phyloP scores from a whole-genome alignment of 2,797 vertebrate species.

The Arnoldichthys spilopterus region DNA sequence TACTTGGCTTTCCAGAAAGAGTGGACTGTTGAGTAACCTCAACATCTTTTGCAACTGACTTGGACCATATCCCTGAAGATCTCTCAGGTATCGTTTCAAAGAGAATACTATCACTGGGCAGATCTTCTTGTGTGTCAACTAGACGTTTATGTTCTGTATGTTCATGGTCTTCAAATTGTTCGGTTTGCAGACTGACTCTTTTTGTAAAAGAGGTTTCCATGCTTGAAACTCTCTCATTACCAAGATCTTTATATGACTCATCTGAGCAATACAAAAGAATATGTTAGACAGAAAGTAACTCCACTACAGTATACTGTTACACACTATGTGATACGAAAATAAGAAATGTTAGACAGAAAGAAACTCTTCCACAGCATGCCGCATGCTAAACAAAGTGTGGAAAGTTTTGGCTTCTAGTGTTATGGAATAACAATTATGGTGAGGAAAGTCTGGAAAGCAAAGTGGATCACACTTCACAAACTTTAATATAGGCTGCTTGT shows the following conservation, averaged over 20 bases:
- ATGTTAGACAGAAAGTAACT: conserved; percentile 42
- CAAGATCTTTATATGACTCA: conserved; percentile 79
- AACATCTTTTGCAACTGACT: conserved; percentile 1
- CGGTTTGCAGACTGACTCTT: conserved; percentile 68
- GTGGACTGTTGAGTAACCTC: conserved; percentile 7
- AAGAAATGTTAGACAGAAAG: conserved; percentile 63
- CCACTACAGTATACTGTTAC: neutral
- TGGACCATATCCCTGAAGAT: conserved; percentile 3
- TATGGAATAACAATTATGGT: conserved; percentile 17
- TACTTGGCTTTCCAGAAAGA: neutral
- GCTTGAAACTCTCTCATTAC: conserved; percentile 72
- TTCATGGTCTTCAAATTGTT: neutral
- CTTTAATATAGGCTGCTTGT: neutral
- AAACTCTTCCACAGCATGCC: conserved; percentile 19
- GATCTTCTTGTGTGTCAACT: conserved; percentile 1
- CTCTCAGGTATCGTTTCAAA: neutral
- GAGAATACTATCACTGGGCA: conserved; percentile 8
- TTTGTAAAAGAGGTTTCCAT: conserved; percentile 76
- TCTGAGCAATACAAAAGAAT: conserved; percentile 73
- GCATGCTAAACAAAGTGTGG: neutral
- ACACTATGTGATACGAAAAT: conserved; percentile 69
- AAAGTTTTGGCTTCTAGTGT: conserved; percentile 3
- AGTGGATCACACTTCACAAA: conserved; percentile 34
- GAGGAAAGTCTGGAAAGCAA: conserved; percentile 12
- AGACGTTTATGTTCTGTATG: neutral